Conservation (phyloP, 2,888 invertebrate genomes). For the Hetaerina titia region DNA sequence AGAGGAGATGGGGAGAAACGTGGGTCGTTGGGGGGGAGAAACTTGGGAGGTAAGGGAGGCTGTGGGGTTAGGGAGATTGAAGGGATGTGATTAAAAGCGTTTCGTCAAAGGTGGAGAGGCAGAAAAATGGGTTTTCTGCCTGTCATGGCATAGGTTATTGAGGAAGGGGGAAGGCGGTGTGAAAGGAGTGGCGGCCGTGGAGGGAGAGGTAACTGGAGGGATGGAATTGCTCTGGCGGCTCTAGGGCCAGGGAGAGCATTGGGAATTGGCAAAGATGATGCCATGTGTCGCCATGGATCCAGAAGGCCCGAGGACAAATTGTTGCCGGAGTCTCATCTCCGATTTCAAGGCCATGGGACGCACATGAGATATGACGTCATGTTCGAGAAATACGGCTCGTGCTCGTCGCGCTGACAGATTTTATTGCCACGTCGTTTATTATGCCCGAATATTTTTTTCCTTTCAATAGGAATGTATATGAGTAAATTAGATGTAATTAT, state of each 20-base stretch:
- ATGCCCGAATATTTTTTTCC: too few relatives aligned
- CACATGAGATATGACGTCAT: not conserved
- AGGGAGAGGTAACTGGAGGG: not conserved
- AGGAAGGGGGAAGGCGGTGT: not conserved
- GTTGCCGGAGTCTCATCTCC: not conserved
- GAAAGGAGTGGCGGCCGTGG: not conserved
- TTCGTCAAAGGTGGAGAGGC: conserved; percentile 34
- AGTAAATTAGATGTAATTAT: too few relatives aligned
- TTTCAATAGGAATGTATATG: too few relatives aligned
- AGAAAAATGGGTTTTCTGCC: not conserved
- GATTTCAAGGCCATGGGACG: not conserved
- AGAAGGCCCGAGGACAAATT: not conserved
- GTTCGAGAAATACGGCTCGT: not conserved
- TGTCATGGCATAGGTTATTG: not conserved
- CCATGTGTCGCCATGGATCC: not conserved
- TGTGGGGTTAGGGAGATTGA: not conserved
- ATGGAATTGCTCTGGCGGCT: not conserved
- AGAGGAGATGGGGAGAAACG: not conserved
- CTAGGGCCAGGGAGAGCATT: not conserved
- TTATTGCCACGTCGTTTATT: not conserved
- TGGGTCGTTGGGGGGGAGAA: not conserved
- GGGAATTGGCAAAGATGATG: conserved; percentile 28
- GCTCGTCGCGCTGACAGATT: not conserved
- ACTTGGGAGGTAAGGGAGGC: not conserved
- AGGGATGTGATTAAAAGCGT: conserved; percentile 36